phyloP scores from a whole-genome alignment of 2,797 vertebrate genomes.

The Pseudochirops cupreus region DNA sequence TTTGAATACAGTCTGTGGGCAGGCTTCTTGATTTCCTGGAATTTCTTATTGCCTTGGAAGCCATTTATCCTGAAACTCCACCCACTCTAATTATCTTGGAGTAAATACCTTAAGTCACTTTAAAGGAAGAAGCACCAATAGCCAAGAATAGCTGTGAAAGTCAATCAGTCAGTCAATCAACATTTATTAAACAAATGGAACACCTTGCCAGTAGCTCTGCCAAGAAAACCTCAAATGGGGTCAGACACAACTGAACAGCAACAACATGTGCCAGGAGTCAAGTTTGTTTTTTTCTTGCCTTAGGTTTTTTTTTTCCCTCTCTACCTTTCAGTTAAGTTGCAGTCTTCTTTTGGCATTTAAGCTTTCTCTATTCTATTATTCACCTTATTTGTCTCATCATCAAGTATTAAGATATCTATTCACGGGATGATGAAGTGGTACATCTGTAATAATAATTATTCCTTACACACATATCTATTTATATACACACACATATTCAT shows the following conservation, averaged over 20 bases:
- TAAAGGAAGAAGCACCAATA: background rate
- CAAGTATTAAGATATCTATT: background rate
- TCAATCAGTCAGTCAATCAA: background rate
- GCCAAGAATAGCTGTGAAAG: background rate
- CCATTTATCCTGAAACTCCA: background rate
- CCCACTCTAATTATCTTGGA: background rate
- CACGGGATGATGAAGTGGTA: background rate
- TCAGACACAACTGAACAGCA: background rate
- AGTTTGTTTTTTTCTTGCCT: background rate
- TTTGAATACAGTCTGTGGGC: background rate
- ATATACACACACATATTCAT: background rate
- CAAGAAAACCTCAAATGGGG: background rate
- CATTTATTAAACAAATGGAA: background rate
- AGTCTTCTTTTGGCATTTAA: background rate
- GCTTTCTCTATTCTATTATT: rapidly evolving
- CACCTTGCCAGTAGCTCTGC: background rate
- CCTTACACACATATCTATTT: background rate
- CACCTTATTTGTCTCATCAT: background rate
- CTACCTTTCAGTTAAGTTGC: background rate
- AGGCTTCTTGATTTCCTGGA: background rate
- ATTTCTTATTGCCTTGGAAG: background rate
- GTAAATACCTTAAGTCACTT: background rate
- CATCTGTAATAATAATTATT: background rate
- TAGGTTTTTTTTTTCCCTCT: background rate
- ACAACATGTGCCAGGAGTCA: background rate